Evolutionary conservation across 2,888 invertebrate species (phyloP), one percentile per base, ranked within the genome.

Genomic region (Globia sparganii): DNA sequence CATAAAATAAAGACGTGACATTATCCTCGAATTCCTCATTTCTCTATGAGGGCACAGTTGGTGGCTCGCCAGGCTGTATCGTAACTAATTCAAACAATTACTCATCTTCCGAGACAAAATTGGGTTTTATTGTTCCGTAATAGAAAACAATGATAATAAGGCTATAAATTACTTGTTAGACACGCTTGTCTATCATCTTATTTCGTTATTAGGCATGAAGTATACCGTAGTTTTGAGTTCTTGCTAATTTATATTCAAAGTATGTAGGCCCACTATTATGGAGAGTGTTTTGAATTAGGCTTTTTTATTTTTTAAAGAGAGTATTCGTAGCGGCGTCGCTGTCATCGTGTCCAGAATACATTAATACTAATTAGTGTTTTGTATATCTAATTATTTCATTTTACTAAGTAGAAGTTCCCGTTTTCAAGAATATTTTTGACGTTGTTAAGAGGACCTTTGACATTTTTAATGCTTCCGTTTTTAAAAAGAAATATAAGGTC

Each of bases 171-270:
- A 87, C 81, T 77, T 89, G 92, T 95, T 94, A 92, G 94, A 81
- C 73, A 94, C 91, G 95, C 90, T 81, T 93, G 94, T 94, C 95
- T 85, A 90, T 92, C 89, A 90, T 92, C 90, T 86, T 87, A 89
- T 90, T 91, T 90, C 89, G 86, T 92, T 92, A 91, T 83, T 85
- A 75, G 82, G 82, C 84, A 81, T 81, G 79, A 83, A 82, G 85
- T 86, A 87, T 81, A 88, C 89, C 89, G 79, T 85, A 91, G 88
- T 91, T 92, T 89, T 91, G 88, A 89, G 89, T 91, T 91, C 89
- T 91, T 90, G 92, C 94, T 94, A 92, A 93, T 95, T 94, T 93
- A 94, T 91, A 95, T 95, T 95, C 95, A 93, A 91, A 90, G 89
- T 93, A 93, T 92, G 93, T 93, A 92, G 89, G 86, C 83, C 89